Conservation (phyloP, 2,888 invertebrate species). For the Acleris emargana region DNA sequence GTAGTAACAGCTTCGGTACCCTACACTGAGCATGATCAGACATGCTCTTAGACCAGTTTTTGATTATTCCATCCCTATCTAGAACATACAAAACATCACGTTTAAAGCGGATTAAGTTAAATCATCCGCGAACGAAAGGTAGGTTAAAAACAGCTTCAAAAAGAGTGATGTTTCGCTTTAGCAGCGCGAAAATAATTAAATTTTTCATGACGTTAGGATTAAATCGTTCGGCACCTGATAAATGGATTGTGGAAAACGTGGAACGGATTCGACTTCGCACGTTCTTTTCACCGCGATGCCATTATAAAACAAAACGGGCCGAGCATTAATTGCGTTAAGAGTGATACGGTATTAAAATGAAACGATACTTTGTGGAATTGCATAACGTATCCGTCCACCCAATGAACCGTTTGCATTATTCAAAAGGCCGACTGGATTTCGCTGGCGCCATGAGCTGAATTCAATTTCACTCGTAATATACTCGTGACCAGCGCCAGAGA, state of each 20-base stretch:
- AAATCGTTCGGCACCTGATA: slow-evolving; percentile 69
- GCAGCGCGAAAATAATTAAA: slow-evolving; percentile 55
- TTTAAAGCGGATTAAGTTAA: slow-evolving; percentile 5
- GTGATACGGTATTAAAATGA: slow-evolving; percentile 43
- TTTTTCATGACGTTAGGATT: slow-evolving; percentile 67
- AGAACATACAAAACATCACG: neutral
- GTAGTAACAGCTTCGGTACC: too few relatives aligned
- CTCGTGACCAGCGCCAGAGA: slow-evolving; percentile 56
- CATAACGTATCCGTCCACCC: slow-evolving; percentile 58
- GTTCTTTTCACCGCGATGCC: slow-evolving; percentile 28
- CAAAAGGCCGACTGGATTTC: slow-evolving; percentile 73
- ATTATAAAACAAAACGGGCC: slow-evolving; percentile 34
- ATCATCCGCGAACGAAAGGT: slow-evolving; percentile 8
- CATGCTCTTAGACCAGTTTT: too few relatives aligned
- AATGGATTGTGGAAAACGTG: slow-evolving; percentile 59
- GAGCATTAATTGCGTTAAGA: slow-evolving; percentile 48
- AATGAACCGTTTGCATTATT: slow-evolving; percentile 78
- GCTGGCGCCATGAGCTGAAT: slow-evolving; percentile 60
- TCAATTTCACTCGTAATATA: slow-evolving; percentile 73
- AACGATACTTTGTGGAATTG: slow-evolving; percentile 55
- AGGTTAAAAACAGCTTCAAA: slow-evolving; percentile 33
- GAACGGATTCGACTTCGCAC: slow-evolving; percentile 33
- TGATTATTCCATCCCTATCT: neutral
- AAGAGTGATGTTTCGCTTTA: slow-evolving; percentile 45
- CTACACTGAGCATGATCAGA: too few relatives aligned